These are phyloP conservation scores for Mesopsocus fuscifrons DNA, from an alignment of 2,888 invertebrate genomes.

Conservation along the genomic window DNA sequence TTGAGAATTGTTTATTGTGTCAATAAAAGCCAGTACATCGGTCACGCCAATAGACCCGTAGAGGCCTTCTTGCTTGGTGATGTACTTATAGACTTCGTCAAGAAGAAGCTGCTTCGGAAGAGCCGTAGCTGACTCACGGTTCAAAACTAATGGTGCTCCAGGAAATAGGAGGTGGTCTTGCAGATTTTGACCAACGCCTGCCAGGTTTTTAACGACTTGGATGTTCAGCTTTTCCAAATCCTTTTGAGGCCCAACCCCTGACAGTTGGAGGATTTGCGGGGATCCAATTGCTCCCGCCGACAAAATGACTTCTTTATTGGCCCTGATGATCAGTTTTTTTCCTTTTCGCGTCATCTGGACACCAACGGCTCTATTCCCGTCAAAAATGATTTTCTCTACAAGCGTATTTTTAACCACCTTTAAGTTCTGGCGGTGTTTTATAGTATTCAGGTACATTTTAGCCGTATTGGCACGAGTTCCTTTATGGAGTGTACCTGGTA, in stretches of 20 bases:
- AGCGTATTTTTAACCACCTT: background rate
- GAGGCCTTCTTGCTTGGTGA: constrained; percentile 27
- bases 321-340: constrained; percentile 18
- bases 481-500: constrained; percentile 22
- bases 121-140: constrained; percentile 11
- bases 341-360: constrained; percentile 1
- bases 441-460: constrained; percentile 14
- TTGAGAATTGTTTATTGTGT: constrained; percentile 27
- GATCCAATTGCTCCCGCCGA: constrained; percentile 17
- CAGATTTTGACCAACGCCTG: constrained; percentile 17
- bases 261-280: constrained; percentile 18
- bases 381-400: background rate
- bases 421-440: background rate
- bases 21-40: constrained; percentile 34
- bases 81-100: constrained; percentile 23
- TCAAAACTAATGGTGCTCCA: background rate
- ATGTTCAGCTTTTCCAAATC: constrained; percentile 16
- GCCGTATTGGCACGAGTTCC: constrained; percentile 24
- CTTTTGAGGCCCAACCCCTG: constrained; percentile 17
- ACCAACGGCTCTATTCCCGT: background rate
- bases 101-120: constrained; percentile 14
- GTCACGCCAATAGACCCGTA: constrained; percentile 26
- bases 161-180: constrained; percentile 16
- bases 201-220: constrained; percentile 14
- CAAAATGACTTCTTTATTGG: constrained; percentile 26